Base-by-base conservation (phyloP, 2,797 vertebrate species). In the Anguilla marmorata region DNA sequence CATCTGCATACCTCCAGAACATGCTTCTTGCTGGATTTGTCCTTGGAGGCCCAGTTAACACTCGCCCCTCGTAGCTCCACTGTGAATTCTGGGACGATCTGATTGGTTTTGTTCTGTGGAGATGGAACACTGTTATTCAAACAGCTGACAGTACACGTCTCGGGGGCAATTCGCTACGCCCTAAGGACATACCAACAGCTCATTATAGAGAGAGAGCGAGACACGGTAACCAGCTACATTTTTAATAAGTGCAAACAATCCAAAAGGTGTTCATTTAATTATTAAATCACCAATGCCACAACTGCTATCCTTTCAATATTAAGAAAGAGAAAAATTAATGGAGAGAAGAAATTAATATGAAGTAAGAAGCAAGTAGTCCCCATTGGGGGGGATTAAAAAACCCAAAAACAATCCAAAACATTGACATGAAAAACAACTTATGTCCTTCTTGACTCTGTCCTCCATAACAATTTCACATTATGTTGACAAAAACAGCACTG, bases 21-120 rank as follows among this genome's bases (percentile, higher is more conserved):
- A 0, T 99, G 96, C 92, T 97, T 99, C 94, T 97, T 99, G 94
- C 98, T 99, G 16, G 98, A 99, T 85, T 98, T 99, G 90, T 98
- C 98, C 90, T 94, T 98, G 88, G 94, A 0, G 0, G 97, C 98
- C 97, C 97, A 97, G 69, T 87, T 0, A 0, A 98, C 92, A 0
- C 93, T 90, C 0, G 97, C 97, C 56, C 98, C 97, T 0, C 92
- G 95, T 88, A 99, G 95, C 0, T 97, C 96, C 60, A 98, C 96
- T 0, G 97, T 99, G 93, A 96, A 97, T 87, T 99, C 98, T 0
- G 98, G 96, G 11, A 95, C 93, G 11, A 97, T 98, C 93, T 98
- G 95, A 41, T 94, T 97, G 24, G 94, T 92, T 58, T 97, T 97
- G 74, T 91, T 95, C 97, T 98, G 92, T 0, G 60, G 80, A 63